These are phyloP conservation scores for Eupsittula cactorum DNA, from an alignment of 2,113 vertebrate genomes.

Conservation along the genomic window DNA sequence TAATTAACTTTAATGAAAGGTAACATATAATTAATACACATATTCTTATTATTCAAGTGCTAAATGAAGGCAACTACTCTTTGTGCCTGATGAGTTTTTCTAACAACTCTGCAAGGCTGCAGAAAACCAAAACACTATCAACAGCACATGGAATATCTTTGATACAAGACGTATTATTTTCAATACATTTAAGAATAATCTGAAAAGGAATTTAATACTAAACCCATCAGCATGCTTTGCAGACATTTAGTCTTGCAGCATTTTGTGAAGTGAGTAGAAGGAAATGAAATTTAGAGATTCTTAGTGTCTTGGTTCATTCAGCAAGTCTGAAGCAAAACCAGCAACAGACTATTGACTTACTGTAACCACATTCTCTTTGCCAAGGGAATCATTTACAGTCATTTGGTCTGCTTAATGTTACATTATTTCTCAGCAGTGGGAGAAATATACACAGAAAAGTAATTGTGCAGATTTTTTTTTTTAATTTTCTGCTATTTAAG, in stretches of 20 bases:
- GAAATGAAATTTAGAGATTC: background rate
- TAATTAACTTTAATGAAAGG: background rate
- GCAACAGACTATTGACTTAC: background rate
- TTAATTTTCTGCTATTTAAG: background rate
- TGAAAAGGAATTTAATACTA: background rate
- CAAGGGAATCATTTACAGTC: background rate
- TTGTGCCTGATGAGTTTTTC: background rate
- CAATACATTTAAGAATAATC: background rate
- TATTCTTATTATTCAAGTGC: background rate
- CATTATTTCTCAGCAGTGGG: background rate
- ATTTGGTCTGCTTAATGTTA: background rate
- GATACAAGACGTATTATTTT: background rate
- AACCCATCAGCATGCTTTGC: background rate
- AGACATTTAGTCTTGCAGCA: background rate
- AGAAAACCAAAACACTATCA: background rate
- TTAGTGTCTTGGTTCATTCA: background rate
- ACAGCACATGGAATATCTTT: background rate
- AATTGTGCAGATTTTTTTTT: background rate
- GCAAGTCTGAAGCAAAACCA: background rate
- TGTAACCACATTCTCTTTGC: background rate
- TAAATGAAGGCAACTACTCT: background rate
- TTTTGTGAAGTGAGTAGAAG: background rate
- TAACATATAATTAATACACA: background rate
- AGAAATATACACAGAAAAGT: background rate
- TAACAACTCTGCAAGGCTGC: background rate